These are phyloP conservation scores for Rousettus madagascariensis DNA, from an alignment of 2,797 vertebrate species.

Conservation along the genomic window DNA sequence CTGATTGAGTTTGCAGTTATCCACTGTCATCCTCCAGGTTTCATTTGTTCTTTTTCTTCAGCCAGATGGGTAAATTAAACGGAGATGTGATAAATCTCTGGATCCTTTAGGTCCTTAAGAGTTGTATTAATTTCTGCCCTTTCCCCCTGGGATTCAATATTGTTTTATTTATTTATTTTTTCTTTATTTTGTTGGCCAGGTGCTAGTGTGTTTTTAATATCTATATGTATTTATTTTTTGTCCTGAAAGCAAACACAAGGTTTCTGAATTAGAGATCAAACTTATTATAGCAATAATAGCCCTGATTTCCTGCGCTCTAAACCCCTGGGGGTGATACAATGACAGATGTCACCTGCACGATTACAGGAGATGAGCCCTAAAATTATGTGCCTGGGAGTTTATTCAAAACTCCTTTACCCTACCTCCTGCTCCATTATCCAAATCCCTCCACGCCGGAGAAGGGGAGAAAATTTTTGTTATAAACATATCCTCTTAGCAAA, in stretches of 20 bases:
- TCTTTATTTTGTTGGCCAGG: background rate
- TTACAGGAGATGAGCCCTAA: background rate
- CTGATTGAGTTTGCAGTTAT: background rate
- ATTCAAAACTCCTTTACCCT: background rate
- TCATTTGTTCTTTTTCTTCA: background rate
- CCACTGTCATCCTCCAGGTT: background rate
- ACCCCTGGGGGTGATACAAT: background rate
- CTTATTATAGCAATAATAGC: background rate
- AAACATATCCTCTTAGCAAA: background rate
- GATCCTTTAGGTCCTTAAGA: background rate
- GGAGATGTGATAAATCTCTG: background rate
- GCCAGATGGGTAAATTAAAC: background rate
- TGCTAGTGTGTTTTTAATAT: background rate
- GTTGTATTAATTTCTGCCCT: background rate
- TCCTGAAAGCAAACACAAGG: background rate
- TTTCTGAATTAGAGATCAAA: background rate
- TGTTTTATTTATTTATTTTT: background rate
- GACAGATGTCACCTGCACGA: background rate
- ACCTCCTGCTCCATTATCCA: rapidly evolving
- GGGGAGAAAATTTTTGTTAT: background rate
- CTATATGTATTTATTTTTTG: background rate
- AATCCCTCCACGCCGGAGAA: background rate
- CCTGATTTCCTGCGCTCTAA: background rate
- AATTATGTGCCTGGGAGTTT: background rate
- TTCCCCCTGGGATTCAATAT: background rate